phyloP scores from a whole-genome alignment of 1,140 invertebrate genomes.

The Drosophila ironensis region DNA sequence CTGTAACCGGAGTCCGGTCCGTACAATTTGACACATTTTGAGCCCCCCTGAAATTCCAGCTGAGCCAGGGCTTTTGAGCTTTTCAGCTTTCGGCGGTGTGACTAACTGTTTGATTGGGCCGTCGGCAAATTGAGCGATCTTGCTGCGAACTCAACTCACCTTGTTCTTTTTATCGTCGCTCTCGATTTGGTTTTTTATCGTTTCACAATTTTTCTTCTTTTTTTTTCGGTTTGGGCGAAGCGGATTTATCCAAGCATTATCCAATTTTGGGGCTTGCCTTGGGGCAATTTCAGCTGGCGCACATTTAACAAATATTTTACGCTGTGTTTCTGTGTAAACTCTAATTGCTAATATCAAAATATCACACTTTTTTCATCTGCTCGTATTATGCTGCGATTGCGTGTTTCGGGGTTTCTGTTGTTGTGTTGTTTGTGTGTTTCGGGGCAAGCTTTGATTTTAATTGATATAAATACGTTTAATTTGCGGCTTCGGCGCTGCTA shows the following conservation, averaged over 20 bases:
- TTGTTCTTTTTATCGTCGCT: neutral
- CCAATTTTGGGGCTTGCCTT: constrained; percentile 41
- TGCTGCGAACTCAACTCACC: constrained; percentile 56
- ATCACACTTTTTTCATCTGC: constrained; percentile 59
- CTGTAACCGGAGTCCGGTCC: constrained; percentile 24
- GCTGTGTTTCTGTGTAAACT: constrained; percentile 54
- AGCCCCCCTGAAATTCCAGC: constrained; percentile 1
- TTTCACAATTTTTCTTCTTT: constrained; percentile 24
- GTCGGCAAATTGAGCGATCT: constrained; percentile 28
- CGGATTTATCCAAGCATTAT: constrained; percentile 72
- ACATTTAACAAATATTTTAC: constrained; percentile 44
- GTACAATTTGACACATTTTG: constrained; percentile 24
- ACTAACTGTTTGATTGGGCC: constrained; percentile 4
- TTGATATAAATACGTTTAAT: constrained; percentile 30
- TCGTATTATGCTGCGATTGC: constrained; percentile 47
- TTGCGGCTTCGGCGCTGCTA: constrained; percentile 2
- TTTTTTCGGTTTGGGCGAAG: constrained; percentile 19
- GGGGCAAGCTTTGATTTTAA: constrained; percentile 11
- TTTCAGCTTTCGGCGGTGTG: neutral
- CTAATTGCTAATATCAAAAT: constrained; percentile 77
- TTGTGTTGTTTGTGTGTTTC: constrained; percentile 3
- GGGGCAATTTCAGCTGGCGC: constrained; percentile 9
- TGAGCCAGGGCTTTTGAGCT: too few relatives aligned
- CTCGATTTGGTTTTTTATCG: neutral
- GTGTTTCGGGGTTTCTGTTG: constrained; percentile 37